Base-by-base conservation (phyloP, 2,797 vertebrate species). In the Florisuga fusca region DNA sequence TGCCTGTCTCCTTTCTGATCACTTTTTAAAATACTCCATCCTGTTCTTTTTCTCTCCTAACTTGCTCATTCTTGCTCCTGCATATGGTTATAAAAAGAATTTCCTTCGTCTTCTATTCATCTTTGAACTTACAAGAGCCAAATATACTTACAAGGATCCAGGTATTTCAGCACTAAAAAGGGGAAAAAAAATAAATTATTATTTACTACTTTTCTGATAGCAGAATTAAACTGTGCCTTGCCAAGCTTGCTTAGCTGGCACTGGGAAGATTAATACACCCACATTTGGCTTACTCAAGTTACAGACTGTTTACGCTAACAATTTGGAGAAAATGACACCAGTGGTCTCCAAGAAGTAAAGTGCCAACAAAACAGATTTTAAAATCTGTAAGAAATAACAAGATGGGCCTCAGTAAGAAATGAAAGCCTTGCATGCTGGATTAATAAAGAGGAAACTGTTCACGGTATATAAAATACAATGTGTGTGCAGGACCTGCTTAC, bases 271-370 rank as follows among this genome's bases (percentile, higher is more conserved):
- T 96, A 96, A 78, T 93, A 92, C 89, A 89, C 94, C 91, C 92
- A 95, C 94, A 88, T 93, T 96, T 96, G 95, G 94, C 94, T 96
- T 96, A 85, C 89, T 96, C 62, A 26, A 96, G 90, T 95, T 96
- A 93, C 94, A 96, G 94, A 96, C 77, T 96, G 94, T 97, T 97
- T 97, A 96, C 85, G 67, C 91, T 97, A 92, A 95, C 94, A 93
- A 96, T 96, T 96, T 95, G 95, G 94, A 96, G 95, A 92, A 96
- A 97, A 96, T 95, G 89, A 96, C 92, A 97, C 95, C 87, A 92
- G 76, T 95, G 94, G 94, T 95, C 96, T 96, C 91, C 92, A 95
- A 86, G 91, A 96, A 91, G 87, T 41, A 86, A 95, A 97, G 59
- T 96, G 96, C 95, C 92, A 97, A 90, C 94, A 91, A 66, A 84